These are phyloP conservation scores for Graphium colonna DNA, from an alignment of 2,888 invertebrate genomes.

Conservation along the genomic window DNA sequence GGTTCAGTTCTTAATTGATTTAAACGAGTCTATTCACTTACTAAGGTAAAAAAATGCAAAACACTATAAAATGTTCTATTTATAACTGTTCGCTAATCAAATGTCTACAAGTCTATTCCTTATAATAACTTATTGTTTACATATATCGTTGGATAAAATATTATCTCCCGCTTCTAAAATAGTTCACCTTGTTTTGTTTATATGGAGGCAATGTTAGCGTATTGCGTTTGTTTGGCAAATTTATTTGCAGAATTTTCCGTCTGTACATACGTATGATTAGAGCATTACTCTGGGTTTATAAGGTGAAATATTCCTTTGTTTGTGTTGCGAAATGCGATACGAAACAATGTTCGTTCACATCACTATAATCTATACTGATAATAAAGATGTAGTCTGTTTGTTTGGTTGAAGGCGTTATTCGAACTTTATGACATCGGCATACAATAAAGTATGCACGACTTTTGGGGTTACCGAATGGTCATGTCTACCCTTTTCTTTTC, in stretches of 20 bases:
- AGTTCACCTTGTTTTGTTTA: slow-evolving; percentile 24
- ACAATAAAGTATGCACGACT: no score
- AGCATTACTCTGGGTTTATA: slow-evolving; percentile 8
- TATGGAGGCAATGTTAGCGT: slow-evolving; percentile 28
- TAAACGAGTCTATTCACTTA: no score
- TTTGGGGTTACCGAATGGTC: no score
- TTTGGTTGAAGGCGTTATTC: no score
- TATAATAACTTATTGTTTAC: not conserved
- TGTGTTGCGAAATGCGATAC: slow-evolving; percentile 5
- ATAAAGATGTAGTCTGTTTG: no score
- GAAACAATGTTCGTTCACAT: slow-evolving; percentile 4
- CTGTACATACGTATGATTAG: slow-evolving; percentile 25
- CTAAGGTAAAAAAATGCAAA: no score
- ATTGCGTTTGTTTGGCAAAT: slow-evolving; percentile 41
- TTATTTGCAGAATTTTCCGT: slow-evolving; percentile 50
- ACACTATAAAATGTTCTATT: no score
- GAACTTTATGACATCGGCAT: no score
- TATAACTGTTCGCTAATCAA: no score
- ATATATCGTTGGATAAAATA: not conserved
- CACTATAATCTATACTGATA: not conserved
- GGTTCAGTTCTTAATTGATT: no score
- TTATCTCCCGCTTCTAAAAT: slow-evolving; percentile 16
- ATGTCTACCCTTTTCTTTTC: no score
- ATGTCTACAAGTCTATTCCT: no score
- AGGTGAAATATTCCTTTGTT: slow-evolving; percentile 17